Base-by-base conservation (phyloP, 1,140 invertebrate species). In the Heliconius melpomene region DNA sequence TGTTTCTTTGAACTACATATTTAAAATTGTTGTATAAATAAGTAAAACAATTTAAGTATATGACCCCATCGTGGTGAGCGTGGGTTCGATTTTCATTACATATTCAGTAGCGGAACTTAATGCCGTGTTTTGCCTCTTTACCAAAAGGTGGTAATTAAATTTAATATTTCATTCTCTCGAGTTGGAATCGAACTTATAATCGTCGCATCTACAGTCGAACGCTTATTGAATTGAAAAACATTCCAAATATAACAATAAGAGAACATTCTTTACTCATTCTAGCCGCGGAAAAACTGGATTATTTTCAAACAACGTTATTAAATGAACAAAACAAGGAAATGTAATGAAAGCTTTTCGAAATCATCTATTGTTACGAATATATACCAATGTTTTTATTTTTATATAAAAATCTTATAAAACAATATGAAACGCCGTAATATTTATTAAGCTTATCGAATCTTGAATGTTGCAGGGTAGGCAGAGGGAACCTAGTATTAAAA, bases 301-400 rank as follows among this genome's bases (percentile, higher is more conserved):
- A 26, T 66, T 66, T 66, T 26, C 13, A 66, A 26, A 66, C 60
- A 26, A 29, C 8, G n/a, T 60, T 29, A 66, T 26, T 66, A 66
- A 66, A 29, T 66, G 60, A 66, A 66, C 60, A 66, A 66, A 66
- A 66, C 60, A 66, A 66, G 60, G 60, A 66, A 66, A 66, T 66
- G 16, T 18, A 13, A 66, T 26, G 18, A 66, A 66, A 29, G 60
- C 8, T 29, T 26, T 26, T 26, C 26, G 50, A 57, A 66, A 66
- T 26, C 60, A 13, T 66, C 60, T 29, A 66, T 29, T 66, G 60
- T 66, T 66, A n/a, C 13, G 3, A n/a, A 66, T 66, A 66, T 26
- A 66, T 13, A 23, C 13, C 3, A 23, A 9, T 57, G n/a, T 57
- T 57, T 20, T 8, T 57, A 23, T 57, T 9, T 57, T 57, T 3